Conservation (phyloP, 2,888 invertebrate genomes). For the Callosobruchus maculatus region DNA sequence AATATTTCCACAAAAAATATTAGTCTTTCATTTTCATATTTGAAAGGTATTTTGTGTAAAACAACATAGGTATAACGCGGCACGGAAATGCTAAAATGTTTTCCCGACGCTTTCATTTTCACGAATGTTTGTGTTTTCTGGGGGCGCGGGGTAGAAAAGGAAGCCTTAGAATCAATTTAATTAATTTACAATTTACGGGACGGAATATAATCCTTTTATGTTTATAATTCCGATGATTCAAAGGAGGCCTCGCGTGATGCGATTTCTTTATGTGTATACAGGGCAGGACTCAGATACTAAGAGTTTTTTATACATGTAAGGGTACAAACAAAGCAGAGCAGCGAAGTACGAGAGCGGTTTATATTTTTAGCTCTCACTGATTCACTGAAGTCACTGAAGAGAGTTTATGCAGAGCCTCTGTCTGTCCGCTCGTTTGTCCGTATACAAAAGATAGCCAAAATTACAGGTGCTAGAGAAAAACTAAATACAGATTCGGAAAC, state of each 20-base stretch:
- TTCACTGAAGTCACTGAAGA: no score
- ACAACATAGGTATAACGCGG: constrained; percentile 38
- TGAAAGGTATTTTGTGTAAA: constrained; percentile 49
- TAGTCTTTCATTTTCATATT: constrained; percentile 46
- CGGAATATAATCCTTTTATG: background rate
- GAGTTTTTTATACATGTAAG: background rate
- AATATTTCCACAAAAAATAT: constrained; percentile 47
- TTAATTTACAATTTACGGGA: constrained; percentile 4
- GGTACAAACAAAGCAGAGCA: no score
- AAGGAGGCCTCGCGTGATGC: background rate
- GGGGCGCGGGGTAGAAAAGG: constrained; percentile 1
- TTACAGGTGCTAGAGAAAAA: no score
- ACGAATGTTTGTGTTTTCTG: constrained; percentile 33
- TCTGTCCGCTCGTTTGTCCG: no score
- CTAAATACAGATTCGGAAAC: no score
- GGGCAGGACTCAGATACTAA: background rate
- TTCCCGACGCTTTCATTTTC: constrained; percentile 24
- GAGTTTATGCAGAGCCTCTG: no score
- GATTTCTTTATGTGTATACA: background rate
- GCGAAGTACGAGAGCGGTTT: no score
- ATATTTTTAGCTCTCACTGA: no score
- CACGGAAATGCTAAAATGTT: constrained; percentile 3
- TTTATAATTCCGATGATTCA: background rate
- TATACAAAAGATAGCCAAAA: no score
- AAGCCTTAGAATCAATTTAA: constrained; percentile 5